Conservation (phyloP, 2,797 vertebrate genomes). For the Pelodytes ibericus region DNA sequence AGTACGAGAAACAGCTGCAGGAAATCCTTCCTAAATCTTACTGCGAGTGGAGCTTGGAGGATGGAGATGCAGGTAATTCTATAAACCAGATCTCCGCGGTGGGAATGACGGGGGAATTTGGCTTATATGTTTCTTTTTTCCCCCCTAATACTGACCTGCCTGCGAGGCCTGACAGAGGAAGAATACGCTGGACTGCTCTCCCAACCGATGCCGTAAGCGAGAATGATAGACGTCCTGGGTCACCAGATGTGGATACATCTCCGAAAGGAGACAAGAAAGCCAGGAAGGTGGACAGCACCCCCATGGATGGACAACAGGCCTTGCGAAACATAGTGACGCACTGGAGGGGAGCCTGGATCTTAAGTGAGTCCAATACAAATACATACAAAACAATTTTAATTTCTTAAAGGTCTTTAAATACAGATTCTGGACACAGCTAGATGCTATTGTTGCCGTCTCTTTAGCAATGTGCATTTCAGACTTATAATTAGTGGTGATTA, state of each 20-base stretch:
- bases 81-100: too few relatives aligned
- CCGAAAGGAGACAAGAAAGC: constrained; percentile 39
- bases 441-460: too few relatives aligned
- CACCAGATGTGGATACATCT: constrained; percentile 13
- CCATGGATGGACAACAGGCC: constrained; percentile 52
- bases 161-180: constrained; percentile 60
- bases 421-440: too few relatives aligned
- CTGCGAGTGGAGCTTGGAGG: constrained; percentile 63
- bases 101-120: not conserved
- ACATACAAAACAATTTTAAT: too few relatives aligned
- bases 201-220: constrained; percentile 61
- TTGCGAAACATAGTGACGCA: constrained; percentile 68
- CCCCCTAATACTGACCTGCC: constrained; percentile 8
- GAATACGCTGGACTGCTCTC: constrained; percentile 61
- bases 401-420: too few relatives aligned
- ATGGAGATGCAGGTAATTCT: constrained; percentile 59
- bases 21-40: constrained; percentile 65
- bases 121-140: not conserved
- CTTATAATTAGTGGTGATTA: too few relatives aligned
- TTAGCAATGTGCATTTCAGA: too few relatives aligned
- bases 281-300: constrained; percentile 15
- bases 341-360: constrained; percentile 71
- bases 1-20: constrained; percentile 68
- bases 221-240: constrained; percentile 48
- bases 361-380: constrained; percentile 63